Evolutionary conservation across 2,888 invertebrate species (phyloP), one percentile per base, ranked within the genome.

Genomic region (Netelia melanura): DNA sequence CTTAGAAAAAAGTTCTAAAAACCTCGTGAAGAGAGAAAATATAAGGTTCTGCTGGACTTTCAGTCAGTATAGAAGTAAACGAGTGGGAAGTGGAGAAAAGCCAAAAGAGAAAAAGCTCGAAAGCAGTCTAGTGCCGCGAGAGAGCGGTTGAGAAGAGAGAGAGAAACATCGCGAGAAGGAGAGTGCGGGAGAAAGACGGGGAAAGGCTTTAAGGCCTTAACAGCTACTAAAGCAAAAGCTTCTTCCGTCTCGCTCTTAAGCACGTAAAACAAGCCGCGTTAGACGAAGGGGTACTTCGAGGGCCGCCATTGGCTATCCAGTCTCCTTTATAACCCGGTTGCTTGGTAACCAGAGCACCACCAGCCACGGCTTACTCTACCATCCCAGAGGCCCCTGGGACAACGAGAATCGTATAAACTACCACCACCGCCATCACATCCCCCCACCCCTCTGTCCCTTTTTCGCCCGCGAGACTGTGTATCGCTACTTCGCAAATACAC

Each of bases 201-300:
- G 48, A 30, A 64, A 62, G 89, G 90, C 90, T 91, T 48, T 90
- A 90, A 92, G 90, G 90, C 92, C 90, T 92, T 93, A 93, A 93
- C 93, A 93, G 93, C 93, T 92, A 93, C 93, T 93, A 93, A 93
- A 92, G 92, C 90, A 89, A 91, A 91, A 92, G 91, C 92, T 91
- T 89, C 87, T 88, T 91, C 92, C 90, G 88, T 92, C 92, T 91
- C 91, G 89, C 92, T 93, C 91, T 92, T 88, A 87, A 91, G 90
- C 91, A 91, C 89, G 91, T 64, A 91, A 93, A 93, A 93, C 93
- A 93, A 93, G 92, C 92, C 89, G 92, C 87, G 91, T 91, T 92
- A 92, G 91, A 90, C 91, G 91, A 91, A 91, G 92, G 91, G 86
- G 91, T 89, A 90, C 91, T 92, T 92, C 91, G 92, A 93, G 92